A percentile compares a stretch with the other conserved stretches of the same genome.
phyloP scores from a whole-genome alignment of 2,113 vertebrate species.

The Peucedramus taeniatus region DNA sequence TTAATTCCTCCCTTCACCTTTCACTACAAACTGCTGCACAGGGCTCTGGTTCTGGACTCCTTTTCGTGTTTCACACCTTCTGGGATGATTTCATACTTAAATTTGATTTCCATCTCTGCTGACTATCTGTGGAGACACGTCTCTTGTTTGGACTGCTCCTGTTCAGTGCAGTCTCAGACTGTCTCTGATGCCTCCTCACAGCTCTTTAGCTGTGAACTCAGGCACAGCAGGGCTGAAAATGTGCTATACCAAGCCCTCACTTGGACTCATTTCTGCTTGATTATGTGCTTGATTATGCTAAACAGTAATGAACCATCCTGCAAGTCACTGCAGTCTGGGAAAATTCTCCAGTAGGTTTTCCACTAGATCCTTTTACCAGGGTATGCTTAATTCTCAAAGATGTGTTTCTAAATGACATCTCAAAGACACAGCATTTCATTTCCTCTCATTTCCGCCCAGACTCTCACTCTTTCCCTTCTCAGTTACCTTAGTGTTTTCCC shows the following conservation, averaged over 20 bases:
- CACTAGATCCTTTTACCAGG: not conserved
- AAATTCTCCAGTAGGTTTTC: not conserved
- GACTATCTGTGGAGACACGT: rapidly evolving
- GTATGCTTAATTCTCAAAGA: not conserved
- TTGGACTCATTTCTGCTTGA: not conserved
- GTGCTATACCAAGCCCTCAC: not conserved
- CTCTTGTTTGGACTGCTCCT: not conserved
- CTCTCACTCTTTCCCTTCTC: not conserved
- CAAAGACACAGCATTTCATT: not conserved
- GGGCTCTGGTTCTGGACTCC: not conserved
- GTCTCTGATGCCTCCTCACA: not conserved
- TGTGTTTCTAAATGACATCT: not conserved
- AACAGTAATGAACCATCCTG: not conserved
- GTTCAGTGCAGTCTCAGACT: not conserved
- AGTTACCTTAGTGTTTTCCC: not conserved
- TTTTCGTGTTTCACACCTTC: not conserved
- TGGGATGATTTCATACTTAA: not conserved
- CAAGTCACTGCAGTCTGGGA: not conserved
- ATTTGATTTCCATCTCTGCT: not conserved
- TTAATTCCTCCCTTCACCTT: not conserved
- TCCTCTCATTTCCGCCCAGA: not conserved
- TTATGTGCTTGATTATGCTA: not conserved
- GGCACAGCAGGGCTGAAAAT: not conserved
- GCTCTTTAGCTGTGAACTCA: not conserved
- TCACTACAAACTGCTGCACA: not conserved